Conservation (phyloP, 2,888 invertebrate species). For the Caenorhabditis uteleia region DNA sequence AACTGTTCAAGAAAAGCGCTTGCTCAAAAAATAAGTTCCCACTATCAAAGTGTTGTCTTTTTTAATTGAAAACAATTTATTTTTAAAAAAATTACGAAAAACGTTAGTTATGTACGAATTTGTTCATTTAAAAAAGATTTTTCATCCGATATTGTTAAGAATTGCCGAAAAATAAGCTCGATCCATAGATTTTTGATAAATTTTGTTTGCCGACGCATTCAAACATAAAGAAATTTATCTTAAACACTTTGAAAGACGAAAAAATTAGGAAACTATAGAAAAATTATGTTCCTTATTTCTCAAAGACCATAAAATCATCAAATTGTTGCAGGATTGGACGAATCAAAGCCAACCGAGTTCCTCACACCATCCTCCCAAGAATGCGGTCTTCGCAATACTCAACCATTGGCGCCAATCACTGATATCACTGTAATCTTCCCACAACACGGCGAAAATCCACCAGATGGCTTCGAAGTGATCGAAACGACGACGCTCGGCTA, state of each 20-base stretch:
- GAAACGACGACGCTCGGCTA: conserved; percentile 83
- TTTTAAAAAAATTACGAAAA: too few relatives aligned
- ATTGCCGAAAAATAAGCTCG: too few relatives aligned
- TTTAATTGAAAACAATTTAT: too few relatives aligned
- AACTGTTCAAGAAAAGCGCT: too few relatives aligned
- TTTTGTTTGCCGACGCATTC: not conserved
- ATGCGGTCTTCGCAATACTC: conserved; percentile 61
- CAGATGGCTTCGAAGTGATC: conserved; percentile 80
- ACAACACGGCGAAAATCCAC: conserved; percentile 82
- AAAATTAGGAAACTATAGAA: not conserved
- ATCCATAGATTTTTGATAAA: too few relatives aligned
- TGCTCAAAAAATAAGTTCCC: too few relatives aligned
- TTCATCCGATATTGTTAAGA: too few relatives aligned
- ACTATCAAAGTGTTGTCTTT: too few relatives aligned
- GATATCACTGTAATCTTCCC: conserved; percentile 92
- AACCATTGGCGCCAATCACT: conserved; percentile 85
- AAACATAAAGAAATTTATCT: not conserved
- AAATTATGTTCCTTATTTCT: not conserved
- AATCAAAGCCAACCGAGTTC: conserved; percentile 69
- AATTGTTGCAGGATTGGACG: conserved; percentile 25
- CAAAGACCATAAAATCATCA: not conserved
- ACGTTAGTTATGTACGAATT: too few relatives aligned
- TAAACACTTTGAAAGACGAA: not conserved
- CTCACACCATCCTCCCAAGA: conserved; percentile 61
- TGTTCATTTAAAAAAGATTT: too few relatives aligned